phyloP scores from a whole-genome alignment of 2,113 vertebrate genomes.

The Pomatorhinus ruficollis region DNA sequence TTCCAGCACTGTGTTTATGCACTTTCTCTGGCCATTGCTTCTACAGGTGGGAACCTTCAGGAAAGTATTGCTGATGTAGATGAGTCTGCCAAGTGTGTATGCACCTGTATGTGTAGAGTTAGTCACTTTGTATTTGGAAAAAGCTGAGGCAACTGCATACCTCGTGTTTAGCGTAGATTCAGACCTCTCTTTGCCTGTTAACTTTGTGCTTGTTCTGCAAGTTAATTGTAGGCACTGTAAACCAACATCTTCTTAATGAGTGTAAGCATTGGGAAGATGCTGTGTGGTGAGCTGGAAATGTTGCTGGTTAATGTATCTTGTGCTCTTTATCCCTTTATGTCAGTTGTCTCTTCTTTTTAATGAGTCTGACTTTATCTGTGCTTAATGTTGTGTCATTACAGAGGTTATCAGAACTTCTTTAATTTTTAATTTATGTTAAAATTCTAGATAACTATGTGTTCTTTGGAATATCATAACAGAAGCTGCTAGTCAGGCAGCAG shows the following conservation, averaged over 20 bases:
- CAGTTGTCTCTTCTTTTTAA: background rate
- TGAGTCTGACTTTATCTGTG: background rate
- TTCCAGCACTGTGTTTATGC: background rate
- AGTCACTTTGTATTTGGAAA: background rate
- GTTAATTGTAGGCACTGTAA: background rate
- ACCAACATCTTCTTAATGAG: background rate
- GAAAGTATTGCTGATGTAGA: background rate
- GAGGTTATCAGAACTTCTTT: background rate
- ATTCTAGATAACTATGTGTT: background rate
- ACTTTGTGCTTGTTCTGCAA: background rate
- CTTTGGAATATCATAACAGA: background rate
- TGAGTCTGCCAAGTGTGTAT: background rate
- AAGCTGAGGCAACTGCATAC: background rate
- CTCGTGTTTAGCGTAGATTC: background rate
- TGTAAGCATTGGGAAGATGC: background rate
- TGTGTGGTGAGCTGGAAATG: background rate
- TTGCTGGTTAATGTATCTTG: background rate
- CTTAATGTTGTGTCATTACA: background rate
- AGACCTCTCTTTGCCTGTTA: background rate
- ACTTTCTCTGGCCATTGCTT: background rate
- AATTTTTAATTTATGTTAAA: background rate
- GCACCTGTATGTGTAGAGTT: background rate
- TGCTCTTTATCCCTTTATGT: background rate
- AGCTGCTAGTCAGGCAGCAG: background rate
- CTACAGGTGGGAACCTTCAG: background rate